These are phyloP conservation scores for Heliconius aoede DNA, from an alignment of 2,888 invertebrate species.

Conservation along the genomic window DNA sequence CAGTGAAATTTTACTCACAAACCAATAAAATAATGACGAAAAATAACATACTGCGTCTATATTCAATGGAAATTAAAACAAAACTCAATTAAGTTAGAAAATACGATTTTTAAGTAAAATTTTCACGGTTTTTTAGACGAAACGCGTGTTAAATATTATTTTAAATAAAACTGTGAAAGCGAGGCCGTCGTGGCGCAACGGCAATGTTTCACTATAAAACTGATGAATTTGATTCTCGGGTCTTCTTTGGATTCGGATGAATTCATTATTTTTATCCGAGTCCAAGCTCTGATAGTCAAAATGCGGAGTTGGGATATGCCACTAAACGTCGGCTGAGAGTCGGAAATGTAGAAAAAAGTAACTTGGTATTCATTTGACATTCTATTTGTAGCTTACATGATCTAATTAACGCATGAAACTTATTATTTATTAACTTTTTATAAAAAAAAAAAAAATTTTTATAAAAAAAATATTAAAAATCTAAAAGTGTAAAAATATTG, in stretches of 20 bases:
- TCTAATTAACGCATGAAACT: too few species aligned
- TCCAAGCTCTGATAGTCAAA: background rate
- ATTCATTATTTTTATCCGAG: background rate
- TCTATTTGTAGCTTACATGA: too few species aligned
- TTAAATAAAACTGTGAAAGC: background rate
- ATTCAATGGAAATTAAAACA: background rate
- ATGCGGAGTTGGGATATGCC: background rate
- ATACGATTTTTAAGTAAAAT: slow-evolving; percentile 9
- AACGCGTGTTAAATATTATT: background rate
- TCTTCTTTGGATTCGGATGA: too few species aligned
- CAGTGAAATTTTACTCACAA: background rate
- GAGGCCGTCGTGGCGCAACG: background rate
- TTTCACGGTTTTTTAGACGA: background rate
- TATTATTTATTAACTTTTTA: too few species aligned
- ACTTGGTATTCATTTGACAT: too few species aligned
- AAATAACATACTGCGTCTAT: slow-evolving; percentile 6
- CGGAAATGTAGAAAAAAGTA: too few species aligned
- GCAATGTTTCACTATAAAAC: background rate
- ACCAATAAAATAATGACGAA: background rate
- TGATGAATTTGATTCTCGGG: background rate
- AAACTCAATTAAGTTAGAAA: slow-evolving; percentile 10
- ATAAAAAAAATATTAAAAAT: too few species aligned
- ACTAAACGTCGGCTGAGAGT: background rate
- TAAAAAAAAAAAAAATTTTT: too few species aligned
- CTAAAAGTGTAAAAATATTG: too few species aligned